Conservation (phyloP, 2,113 vertebrate species). For the Climacteris rufus region DNA sequence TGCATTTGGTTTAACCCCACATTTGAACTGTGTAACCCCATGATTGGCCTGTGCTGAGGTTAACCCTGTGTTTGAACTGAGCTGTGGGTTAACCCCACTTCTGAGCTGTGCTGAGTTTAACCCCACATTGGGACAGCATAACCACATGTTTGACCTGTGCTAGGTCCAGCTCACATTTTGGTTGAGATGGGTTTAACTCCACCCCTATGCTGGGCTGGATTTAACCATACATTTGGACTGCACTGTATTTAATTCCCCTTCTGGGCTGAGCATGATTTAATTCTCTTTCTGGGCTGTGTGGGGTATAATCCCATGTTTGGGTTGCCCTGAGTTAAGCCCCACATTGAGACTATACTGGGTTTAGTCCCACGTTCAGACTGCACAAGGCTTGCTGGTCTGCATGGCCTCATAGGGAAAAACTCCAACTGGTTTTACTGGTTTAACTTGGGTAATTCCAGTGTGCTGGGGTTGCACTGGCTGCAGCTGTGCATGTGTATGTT, state of each 20-base stretch:
- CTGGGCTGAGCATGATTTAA: background rate
- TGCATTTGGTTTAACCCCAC: background rate
- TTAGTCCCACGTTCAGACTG: background rate
- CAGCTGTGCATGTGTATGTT: background rate
- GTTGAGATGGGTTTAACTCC: background rate
- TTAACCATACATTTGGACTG: background rate
- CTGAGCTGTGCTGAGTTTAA: background rate
- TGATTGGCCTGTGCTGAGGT: background rate
- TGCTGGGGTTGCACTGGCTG: background rate
- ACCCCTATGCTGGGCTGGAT: background rate
- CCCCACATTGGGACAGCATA: background rate
- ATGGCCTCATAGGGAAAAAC: background rate
- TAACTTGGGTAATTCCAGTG: background rate
- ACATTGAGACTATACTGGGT: rapidly evolving
- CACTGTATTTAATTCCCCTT: background rate
- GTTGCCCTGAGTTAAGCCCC: background rate
- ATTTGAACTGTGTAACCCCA: background rate
- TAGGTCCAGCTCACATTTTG: background rate
- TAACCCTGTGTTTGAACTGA: background rate
- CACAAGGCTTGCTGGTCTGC: background rate
- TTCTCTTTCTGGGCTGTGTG: background rate
- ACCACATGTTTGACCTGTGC: background rate
- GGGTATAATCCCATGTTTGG: background rate
- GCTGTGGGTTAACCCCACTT: background rate
- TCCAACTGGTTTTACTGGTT: background rate